phyloP scores from a whole-genome alignment of 2,113 vertebrate genomes.

The Hypanus sabinus region DNA sequence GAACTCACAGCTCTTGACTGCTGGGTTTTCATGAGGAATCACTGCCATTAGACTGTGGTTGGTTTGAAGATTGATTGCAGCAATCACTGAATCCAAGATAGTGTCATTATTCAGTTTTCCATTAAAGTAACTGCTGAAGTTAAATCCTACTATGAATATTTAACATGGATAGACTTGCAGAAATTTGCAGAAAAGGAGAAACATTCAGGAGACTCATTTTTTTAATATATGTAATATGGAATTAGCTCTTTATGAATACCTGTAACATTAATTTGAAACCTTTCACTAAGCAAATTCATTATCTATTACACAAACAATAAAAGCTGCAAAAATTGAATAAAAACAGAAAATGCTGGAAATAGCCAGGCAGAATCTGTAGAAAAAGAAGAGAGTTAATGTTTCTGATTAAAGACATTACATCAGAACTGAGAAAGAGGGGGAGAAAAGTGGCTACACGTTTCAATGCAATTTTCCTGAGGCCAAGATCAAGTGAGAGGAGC shows the following conservation, averaged over 20 bases:
- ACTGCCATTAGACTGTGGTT: background rate
- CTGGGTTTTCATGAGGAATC: background rate
- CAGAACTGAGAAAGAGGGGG: too few relatives aligned
- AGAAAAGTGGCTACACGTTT: too few relatives aligned
- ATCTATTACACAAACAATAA: too few relatives aligned
- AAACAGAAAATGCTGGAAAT: too few relatives aligned
- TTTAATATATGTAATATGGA: background rate
- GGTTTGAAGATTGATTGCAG: background rate
- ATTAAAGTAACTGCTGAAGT: background rate
- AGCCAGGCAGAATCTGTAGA: too few relatives aligned
- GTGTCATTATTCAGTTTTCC: background rate
- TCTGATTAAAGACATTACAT: too few relatives aligned
- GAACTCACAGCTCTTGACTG: background rate
- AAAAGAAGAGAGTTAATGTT: too few relatives aligned
- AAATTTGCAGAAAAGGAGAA: background rate
- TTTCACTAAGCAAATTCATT: background rate
- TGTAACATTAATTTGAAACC: background rate
- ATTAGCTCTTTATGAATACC: background rate
- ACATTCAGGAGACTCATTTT: background rate
- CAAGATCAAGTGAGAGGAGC: too few relatives aligned
- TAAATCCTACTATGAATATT: background rate
- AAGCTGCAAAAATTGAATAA: too few relatives aligned
- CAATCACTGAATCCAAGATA: background rate
- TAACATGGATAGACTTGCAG: background rate
- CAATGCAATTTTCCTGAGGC: too few relatives aligned